Conservation (phyloP, 1,140 invertebrate species). For the Eumeta japonica region DNA sequence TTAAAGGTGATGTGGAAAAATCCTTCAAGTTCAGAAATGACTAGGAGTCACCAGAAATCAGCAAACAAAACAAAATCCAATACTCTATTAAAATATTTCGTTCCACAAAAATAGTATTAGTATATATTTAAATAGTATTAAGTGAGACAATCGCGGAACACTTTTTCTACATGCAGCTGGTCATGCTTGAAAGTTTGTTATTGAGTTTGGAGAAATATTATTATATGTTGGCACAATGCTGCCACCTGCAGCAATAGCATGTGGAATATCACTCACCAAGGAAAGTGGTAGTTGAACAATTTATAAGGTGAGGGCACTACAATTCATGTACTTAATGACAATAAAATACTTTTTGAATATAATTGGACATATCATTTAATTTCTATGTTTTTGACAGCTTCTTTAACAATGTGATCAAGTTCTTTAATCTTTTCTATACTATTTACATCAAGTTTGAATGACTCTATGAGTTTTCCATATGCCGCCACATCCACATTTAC, state of each 20-base stretch:
- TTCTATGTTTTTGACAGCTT: conserved; percentile 54
- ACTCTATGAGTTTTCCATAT: conserved; percentile 45
- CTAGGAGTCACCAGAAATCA: conserved; percentile 49
- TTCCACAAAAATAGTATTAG: conserved; percentile 62
- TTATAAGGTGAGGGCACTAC: no score
- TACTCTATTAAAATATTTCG: conserved; percentile 64
- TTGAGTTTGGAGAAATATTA: no score
- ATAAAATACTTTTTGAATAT: no score
- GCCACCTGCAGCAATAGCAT: no score
- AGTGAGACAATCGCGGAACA: no score
- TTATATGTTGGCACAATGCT: no score
- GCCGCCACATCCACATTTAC: conserved; percentile 80
- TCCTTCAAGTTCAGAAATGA: conserved; percentile 38
- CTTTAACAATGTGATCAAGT: conserved; percentile 37
- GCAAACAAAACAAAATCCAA: conserved; percentile 52
- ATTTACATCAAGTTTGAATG: conserved; percentile 31
- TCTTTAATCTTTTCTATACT: conserved; percentile 40
- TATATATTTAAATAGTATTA: conserved; percentile 52
- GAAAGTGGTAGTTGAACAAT: no score
- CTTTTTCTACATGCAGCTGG: no score
- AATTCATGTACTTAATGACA: no score
- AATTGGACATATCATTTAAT: conserved; percentile 54
- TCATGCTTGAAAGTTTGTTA: no score
- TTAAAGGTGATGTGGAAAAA: conserved; percentile 63
- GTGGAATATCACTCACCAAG: no score